phyloP scores from a whole-genome alignment of 53 echinoderm and acorn worm species.

The Pentamera pediparva region DNA sequence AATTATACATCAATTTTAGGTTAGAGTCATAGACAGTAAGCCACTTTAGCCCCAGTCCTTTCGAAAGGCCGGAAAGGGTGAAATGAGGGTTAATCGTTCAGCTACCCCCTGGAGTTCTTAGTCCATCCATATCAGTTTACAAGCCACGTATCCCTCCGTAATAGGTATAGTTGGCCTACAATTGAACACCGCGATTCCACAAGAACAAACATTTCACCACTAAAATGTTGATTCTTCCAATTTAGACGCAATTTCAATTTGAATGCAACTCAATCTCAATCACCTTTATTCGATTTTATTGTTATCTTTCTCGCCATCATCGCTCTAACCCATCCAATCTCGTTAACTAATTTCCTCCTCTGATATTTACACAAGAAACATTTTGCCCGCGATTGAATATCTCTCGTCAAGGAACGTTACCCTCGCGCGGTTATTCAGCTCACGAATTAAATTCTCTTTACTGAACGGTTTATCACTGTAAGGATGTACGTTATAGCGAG shows the following conservation, averaged over 20 bases:
- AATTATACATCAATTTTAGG: too few relatives aligned
- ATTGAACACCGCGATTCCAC: not conserved
- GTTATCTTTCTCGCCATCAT: too few relatives aligned
- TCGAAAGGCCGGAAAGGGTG: too few relatives aligned
- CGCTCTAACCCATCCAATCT: too few relatives aligned
- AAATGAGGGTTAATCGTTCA: too few relatives aligned
- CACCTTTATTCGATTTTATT: not conserved
- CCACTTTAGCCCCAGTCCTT: too few relatives aligned
- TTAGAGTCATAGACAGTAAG: too few relatives aligned
- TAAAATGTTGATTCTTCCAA: slow-evolving; percentile 25
- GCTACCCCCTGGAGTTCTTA: too few relatives aligned
- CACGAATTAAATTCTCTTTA: slow-evolving; percentile 27
- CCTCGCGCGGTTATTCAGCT: slow-evolving; percentile 12
- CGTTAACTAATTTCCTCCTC: slow-evolving; percentile 18
- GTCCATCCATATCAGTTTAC: too few relatives aligned
- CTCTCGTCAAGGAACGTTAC: not conserved
- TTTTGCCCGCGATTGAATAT: not conserved
- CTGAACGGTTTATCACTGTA: slow-evolving; percentile 21
- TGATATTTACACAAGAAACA: slow-evolving; percentile 9
- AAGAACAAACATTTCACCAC: slow-evolving; percentile 7
- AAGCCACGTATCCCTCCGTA: too few relatives aligned
- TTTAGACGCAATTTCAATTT: slow-evolving; percentile 7
- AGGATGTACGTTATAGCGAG: not conserved
- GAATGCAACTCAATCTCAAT: not conserved
- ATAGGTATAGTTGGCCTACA: not conserved